Conservation (phyloP, 1,140 invertebrate genomes). For the Drosophila orosa region DNA sequence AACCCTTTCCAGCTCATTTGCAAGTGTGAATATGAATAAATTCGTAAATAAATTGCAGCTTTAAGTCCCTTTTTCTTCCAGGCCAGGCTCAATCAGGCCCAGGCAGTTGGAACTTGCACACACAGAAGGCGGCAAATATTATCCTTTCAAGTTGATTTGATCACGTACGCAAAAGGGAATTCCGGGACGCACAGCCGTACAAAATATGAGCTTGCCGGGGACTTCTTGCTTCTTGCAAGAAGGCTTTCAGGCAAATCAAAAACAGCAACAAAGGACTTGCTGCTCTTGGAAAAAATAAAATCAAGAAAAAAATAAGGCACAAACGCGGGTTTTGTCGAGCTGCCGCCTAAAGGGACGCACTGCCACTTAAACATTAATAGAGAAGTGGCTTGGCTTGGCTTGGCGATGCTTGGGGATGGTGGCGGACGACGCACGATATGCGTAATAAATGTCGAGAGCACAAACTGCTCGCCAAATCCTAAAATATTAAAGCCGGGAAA, state of each 20-base stretch:
- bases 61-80: constrained; percentile 53
- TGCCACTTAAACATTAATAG: constrained; percentile 83
- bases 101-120: constrained; percentile 34
- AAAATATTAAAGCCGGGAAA: constrained; percentile 76
- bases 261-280: constrained; percentile 71
- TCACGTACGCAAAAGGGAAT: constrained; percentile 84
- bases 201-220: constrained; percentile 74
- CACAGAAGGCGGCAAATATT: constrained; percentile 79
- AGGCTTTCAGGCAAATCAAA: constrained; percentile 82
- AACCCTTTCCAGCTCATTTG: constrained; percentile 70
- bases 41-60: constrained; percentile 83
- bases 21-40: constrained; percentile 84
- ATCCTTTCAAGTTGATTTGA: constrained; percentile 84
- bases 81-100: constrained; percentile 42
- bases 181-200: constrained; percentile 72
- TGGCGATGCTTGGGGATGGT: constrained; percentile 2
- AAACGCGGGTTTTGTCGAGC: constrained; percentile 42
- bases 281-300: constrained; percentile 17
- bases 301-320: constrained; percentile 7
- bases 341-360: constrained; percentile 76
- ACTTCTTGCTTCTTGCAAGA: constrained; percentile 35
- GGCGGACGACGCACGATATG: constrained; percentile 66
- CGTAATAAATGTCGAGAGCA: constrained; percentile 75
- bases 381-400: constrained; percentile 49
- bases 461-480: constrained; percentile 71